These are phyloP conservation scores for Porites lutea DNA, from an alignment of 64 coral and sea anemone genomes.

Conservation along the genomic window DNA sequence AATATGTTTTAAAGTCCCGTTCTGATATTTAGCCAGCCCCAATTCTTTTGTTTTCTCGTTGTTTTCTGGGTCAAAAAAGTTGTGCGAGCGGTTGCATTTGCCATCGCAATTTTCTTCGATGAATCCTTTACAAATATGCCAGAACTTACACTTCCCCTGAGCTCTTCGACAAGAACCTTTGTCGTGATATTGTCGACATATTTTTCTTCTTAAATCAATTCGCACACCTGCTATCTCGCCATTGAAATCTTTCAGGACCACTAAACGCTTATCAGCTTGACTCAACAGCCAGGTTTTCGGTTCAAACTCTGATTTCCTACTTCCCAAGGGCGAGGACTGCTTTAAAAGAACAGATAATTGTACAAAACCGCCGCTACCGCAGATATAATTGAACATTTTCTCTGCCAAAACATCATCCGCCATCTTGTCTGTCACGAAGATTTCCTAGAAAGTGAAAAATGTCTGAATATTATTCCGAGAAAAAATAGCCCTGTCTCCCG, in stretches of 20 bases:
- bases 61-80: constrained; percentile 45
- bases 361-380: constrained; percentile 32
- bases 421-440: no score
- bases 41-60: constrained; percentile 7
- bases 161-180: constrained; percentile 27
- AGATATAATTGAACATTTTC: constrained; percentile 55
- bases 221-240: constrained; percentile 21
- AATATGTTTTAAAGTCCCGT: neutral
- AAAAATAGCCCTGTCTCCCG: no score
- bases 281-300: neutral
- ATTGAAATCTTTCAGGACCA: neutral
- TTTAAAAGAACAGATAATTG: constrained; percentile 19
- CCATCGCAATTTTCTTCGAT: constrained; percentile 27
- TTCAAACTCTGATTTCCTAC: neutral
- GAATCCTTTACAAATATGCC: constrained; percentile 57
- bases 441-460: neutral
- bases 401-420: neutral
- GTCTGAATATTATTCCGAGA: no score
- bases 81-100: constrained; percentile 30
- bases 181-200: constrained; percentile 25
- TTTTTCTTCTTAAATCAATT: constrained; percentile 22
- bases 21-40: neutral
- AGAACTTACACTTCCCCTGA: neutral
- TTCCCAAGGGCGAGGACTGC: constrained; percentile 41
- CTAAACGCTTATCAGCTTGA: neutral